Evolutionary conservation across 2,888 invertebrate species (phyloP), one percentile per base, ranked within the genome.

Genomic region (Brachynemurus nebulosus): DNA sequence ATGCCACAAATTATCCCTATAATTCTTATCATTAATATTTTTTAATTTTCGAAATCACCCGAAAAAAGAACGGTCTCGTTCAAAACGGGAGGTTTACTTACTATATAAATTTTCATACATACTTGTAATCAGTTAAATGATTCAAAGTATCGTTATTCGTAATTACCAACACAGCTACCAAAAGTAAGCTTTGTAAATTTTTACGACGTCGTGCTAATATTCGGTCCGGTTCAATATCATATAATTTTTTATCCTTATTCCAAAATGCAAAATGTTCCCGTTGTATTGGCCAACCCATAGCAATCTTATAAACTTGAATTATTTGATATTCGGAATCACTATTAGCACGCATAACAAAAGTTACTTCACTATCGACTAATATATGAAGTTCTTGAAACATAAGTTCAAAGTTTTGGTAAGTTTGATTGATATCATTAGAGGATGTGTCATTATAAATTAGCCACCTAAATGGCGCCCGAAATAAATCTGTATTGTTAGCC

Each of bases 111-210:
- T n/a, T n/a, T n/a, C n/a, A n/a, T n/a, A n/a, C n/a, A n/a, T n/a
- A 74, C 76, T 69, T 62, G 60, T 71, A 71, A 60, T 78, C 78
- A 6, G 64, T 63, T 45, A 78, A 62, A 60, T 78, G 78, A 49
- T 72, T 65, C 12, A 72, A 60, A 40, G 72, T 72, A 50, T 74
- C 70, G 48, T 71, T 71, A 52, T 76, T 67, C 3, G 76, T 77
- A 1, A 78, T 58, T 6, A 78, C 78, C 46, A 74, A 68, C 48
- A 72, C 71, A 20, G 73, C 67, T 36, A 66, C 67, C 17, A 78
- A 62, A 52, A 61, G 59, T 27, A 60, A 63, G 36, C 66, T 61
- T 23, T 62, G 53, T 21, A 76, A 60, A 59, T 76, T 59, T 16
- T 60, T 56, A 51, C 77, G 61, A 45, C 71, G 58, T 47, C 63